Evolutionary conservation across 2,113 vertebrate species (phyloP).

Genomic region (Pogonocichla stellata): DNA sequence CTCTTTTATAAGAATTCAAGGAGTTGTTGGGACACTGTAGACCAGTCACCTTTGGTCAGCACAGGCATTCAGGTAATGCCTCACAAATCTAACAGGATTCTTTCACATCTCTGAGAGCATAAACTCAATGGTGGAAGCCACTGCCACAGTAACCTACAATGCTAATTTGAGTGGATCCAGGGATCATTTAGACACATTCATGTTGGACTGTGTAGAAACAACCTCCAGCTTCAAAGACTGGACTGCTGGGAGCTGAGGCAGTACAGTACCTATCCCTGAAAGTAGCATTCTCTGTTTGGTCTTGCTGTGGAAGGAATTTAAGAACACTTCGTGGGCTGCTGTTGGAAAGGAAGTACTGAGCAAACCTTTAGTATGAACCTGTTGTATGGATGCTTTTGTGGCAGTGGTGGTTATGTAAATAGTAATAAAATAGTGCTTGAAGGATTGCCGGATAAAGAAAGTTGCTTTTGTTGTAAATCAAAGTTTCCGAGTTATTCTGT

Average conservation of each 20-base stretch:
- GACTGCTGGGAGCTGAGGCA: neutral
- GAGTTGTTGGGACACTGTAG: neutral
- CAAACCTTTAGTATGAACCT: neutral
- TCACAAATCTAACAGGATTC: neutral
- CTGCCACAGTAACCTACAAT: neutral
- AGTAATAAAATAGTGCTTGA: neutral
- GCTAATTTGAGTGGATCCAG: neutral
- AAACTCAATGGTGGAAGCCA: neutral
- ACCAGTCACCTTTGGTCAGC: neutral
- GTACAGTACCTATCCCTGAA: neutral
- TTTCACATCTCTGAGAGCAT: neutral
- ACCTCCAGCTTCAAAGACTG: neutral
- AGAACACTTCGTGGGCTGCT: neutral
- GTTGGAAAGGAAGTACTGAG: neutral
- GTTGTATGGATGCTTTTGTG: neutral
- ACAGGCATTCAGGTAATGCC: neutral
- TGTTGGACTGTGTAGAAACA: neutral
- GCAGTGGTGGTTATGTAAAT: neutral
- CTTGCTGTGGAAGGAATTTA: neutral
- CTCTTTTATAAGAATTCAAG: neutral
- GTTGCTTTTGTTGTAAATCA: neutral
- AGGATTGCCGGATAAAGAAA: neutral
- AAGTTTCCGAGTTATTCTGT: neutral
- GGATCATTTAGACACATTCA: neutral
- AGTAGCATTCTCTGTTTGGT: neutral